A percentile compares a stretch with the other conserved stretches of the same genome.
Conservation (phyloP, 2,888 invertebrate species). For the Tipula helvola region DNA sequence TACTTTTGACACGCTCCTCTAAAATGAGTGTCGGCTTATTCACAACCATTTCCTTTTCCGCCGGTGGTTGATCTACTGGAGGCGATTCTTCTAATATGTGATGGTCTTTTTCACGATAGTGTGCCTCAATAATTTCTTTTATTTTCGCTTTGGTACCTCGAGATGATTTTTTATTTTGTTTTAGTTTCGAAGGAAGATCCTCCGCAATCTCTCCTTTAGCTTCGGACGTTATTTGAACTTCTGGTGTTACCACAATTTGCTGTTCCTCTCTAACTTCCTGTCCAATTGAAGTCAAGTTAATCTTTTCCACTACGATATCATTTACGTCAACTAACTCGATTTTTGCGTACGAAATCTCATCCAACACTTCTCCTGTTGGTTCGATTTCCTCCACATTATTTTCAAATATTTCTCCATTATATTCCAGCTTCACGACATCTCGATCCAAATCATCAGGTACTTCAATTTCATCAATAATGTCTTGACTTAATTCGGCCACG, state of each 20-base stretch:
- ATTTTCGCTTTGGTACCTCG: constrained; percentile 27
- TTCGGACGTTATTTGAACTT: background rate
- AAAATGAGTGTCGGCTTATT: constrained; percentile 11
- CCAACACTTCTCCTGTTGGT: background rate
- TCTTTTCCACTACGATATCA: background rate
- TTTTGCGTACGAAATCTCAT: background rate
- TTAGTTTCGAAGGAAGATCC: constrained; percentile 9
- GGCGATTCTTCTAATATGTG: background rate
- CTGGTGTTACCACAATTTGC: background rate
- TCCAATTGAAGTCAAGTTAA: constrained; percentile 12
- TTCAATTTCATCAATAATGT: background rate
- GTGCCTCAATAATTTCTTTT: constrained; percentile 28
- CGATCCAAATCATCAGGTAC: constrained; percentile 13
- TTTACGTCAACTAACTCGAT: constrained; percentile 15
- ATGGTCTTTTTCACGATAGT: constrained; percentile 27
- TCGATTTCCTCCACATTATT: constrained; percentile 6
- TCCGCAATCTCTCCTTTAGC: background rate
- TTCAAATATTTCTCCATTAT: constrained; percentile 13
- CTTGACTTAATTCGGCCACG: background rate
- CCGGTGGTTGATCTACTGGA: background rate
- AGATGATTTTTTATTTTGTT: constrained; percentile 20
- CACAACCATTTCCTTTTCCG: background rate
- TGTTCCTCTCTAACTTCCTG: background rate
- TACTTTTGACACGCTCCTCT: constrained; percentile 22
- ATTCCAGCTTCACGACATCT: constrained; percentile 11